Percentiles rank a stretch among this genome's conserved stretches.
These are phyloP conservation scores for Zalophus californianus DNA, from an alignment of 2,797 vertebrate genomes.

Conservation along the genomic window DNA sequence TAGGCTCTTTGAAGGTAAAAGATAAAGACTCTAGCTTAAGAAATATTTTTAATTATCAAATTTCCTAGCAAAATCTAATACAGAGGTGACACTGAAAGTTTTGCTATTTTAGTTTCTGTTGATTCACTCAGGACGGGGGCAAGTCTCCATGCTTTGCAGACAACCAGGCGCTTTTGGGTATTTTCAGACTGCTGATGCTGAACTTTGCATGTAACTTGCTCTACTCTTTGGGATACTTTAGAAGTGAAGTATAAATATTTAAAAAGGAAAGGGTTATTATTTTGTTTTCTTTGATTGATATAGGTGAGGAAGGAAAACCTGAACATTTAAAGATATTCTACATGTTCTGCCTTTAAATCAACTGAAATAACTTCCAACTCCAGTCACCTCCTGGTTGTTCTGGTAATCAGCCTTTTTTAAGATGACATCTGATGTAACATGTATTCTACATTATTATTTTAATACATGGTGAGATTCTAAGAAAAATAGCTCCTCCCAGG, in stretches of 20 bases:
- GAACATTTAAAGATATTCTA: constrained; percentile 34
- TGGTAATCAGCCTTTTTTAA: background rate
- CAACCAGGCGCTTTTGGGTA: background rate
- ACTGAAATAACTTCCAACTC: background rate
- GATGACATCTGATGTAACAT: background rate
- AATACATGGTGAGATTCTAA: background rate
- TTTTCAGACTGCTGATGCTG: constrained; percentile 59
- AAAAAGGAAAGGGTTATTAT: constrained; percentile 10
- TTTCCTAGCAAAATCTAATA: background rate
- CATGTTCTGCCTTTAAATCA: constrained; percentile 24
- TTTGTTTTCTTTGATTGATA: constrained; percentile 48
- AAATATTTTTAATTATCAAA: background rate
- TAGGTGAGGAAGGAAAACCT: background rate
- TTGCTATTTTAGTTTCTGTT: constrained; percentile 43
- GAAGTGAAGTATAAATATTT: constrained; percentile 66
- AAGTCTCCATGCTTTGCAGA: background rate
- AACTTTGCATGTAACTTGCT: constrained; percentile 11
- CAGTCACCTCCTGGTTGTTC: background rate
- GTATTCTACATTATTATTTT: constrained; percentile 11
- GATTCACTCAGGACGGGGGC: background rate
- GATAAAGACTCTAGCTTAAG: background rate
- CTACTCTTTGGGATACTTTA: constrained; percentile 16
- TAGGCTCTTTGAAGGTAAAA: background rate
- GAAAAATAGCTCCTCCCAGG: background rate
- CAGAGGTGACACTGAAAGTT: background rate